These are phyloP conservation scores for Lepidochitona cinerea DNA, from an alignment of 2,888 invertebrate species.

Conservation along the genomic window DNA sequence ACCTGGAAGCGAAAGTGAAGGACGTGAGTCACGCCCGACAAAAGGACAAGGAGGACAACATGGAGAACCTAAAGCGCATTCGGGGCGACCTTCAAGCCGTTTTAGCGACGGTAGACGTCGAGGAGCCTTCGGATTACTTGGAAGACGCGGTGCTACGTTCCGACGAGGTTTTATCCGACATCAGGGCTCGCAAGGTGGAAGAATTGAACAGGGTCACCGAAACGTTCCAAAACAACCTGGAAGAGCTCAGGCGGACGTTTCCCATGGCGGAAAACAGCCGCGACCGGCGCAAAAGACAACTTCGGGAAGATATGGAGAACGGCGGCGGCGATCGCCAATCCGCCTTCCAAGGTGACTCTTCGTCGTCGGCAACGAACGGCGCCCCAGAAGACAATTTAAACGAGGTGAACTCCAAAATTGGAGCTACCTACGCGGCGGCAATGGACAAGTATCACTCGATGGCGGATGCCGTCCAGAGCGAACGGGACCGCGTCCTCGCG, in stretches of 20 bases:
- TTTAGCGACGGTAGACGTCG: neutral
- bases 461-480: neutral
- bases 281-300: neutral
- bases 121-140: neutral
- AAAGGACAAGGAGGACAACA: neutral
- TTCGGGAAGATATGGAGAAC: neutral
- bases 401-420: neutral
- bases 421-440: neutral
- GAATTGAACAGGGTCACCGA: neutral
- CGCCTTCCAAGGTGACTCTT: neutral
- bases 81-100: neutral
- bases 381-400: neutral
- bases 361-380: neutral
- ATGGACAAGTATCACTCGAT: neutral
- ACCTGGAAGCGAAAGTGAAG: neutral
- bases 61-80: neutral
- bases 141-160: neutral
- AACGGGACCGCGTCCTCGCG: neutral
- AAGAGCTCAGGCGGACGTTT: neutral
- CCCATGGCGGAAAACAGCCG: neutral
- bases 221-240: neutral
- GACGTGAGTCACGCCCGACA: neutral
- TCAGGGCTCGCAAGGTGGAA: neutral
- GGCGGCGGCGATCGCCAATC: neutral
- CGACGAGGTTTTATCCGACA: neutral